Conservation (phyloP, 2,888 invertebrate species). For the Himalopsyche anomala region DNA sequence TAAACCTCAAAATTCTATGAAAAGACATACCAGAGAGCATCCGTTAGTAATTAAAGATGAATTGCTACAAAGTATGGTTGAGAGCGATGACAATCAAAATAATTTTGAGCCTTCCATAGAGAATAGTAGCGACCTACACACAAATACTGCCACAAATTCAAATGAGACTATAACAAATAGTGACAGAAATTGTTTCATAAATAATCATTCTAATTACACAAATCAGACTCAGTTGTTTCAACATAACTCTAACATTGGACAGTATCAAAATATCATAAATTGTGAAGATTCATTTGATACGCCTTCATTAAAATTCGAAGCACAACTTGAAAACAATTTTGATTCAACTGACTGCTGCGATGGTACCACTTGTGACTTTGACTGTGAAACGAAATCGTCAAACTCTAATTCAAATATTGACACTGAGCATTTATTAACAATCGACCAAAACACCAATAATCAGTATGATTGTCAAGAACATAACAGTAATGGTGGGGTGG, state of each 20-base stretch:
- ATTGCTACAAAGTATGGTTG: neutral
- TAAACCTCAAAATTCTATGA: conserved; percentile 77
- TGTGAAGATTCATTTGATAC: conserved; percentile 69
- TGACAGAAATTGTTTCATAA: too few species aligned
- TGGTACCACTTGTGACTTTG: conserved; percentile 73
- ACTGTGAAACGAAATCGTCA: conserved; percentile 61
- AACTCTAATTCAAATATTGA: neutral
- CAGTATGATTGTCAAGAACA: neutral
- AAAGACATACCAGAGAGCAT: conserved; percentile 88
- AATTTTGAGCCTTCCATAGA: neutral
- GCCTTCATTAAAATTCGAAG: conserved; percentile 77
- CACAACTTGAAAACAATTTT: conserved; percentile 79
- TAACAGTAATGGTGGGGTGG: neutral
- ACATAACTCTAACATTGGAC: conserved; percentile 25
- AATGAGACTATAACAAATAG: neutral
- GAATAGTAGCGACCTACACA: neutral
- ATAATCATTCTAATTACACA: neutral
- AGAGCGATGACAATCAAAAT: neutral
- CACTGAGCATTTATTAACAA: neutral
- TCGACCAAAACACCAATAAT: neutral
- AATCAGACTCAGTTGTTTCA: neutral
- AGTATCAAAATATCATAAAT: conserved; percentile 57
- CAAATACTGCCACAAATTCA: neutral
- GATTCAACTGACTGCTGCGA: conserved; percentile 75
- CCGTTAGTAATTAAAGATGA: conserved; percentile 84